Evolutionary conservation across 30 jellyfish, hydroid and myxozoan species (phyloP), one percentile per base, ranked within the genome.

Genomic region (Pelagia noctiluca): DNA sequence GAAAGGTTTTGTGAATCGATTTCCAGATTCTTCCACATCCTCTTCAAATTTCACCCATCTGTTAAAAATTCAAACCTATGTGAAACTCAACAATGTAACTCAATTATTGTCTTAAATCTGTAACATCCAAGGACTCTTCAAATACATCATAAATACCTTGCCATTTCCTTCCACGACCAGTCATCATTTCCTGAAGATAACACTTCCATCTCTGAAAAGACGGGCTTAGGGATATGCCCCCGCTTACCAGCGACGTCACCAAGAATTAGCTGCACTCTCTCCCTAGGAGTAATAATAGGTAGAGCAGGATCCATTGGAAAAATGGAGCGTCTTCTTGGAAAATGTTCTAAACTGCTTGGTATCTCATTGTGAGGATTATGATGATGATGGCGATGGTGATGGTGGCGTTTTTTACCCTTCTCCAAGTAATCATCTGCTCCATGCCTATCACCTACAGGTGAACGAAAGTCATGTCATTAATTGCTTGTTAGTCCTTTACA

Each of bases 41-140:
- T 82, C 92, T 71, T 82, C 92, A 82, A 82, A 82, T 68, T 65
- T 82, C 34, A 82, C 57, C 92, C 92, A 82, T 1, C 92, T 71
- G n/a, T n/a, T n/a, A n/a, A n/a, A n/a, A n/a, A n/a, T n/a, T n/a
- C n/a, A n/a, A n/a, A n/a, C n/a, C n/a, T n/a, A n/a, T n/a, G n/a
- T n/a, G n/a, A n/a, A n/a, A n/a, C n/a, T n/a, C n/a, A n/a, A n/a
- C n/a, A n/a, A n/a, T n/a, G n/a, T n/a, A n/a, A n/a, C n/a, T n/a
- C n/a, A n/a, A n/a, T n/a, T n/a, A n/a, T n/a, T n/a, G n/a, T n/a
- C n/a, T n/a, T n/a, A n/a, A n/a, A n/a, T n/a, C n/a, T n/a, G n/a
- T n/a, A n/a, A n/a, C n/a, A n/a, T n/a, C n/a, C n/a, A n/a, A n/a
- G n/a, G n/a, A n/a, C n/a, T n/a, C n/a, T n/a, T n/a, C n/a, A n/a